Evolutionary conservation across 2,797 vertebrate genomes (phyloP), one percentile per base, ranked within the genome.

Genomic region (Cynopterus sphinx): DNA sequence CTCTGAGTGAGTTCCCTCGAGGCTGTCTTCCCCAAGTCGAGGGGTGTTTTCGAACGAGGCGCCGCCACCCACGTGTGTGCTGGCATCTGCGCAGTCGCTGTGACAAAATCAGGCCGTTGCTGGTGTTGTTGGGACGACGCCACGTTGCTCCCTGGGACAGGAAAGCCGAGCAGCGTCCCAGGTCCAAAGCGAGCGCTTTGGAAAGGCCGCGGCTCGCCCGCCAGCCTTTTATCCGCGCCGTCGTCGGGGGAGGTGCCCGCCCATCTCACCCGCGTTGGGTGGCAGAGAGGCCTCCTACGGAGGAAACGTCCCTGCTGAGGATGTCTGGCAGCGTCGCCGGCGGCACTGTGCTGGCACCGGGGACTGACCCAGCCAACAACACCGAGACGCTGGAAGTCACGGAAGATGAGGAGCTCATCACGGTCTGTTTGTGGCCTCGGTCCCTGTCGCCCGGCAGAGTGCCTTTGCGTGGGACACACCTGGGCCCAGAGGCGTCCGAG

Each of bases 51-150:
- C 8, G 13, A 24, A 46, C 36, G 15, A 43, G 16, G 9, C 65
- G 1, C 24, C 21, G 12, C 22, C 2, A 4, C n/a, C 24, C 55
- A 3, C 9, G 53, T 41, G 24, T 4, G 71, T 3, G 22, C 19
- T 9, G 39, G 41, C 26, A n/a, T 24, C 5, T 21, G 0, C 57
- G 0, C 1, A 15, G 4, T 12, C 26, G 22, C 8, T 16, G 59
- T 7, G 39, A 26, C 16, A 28, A 33, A 31, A 57, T 19, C 0
- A 0, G 6, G 7, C 46, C 21, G 41, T 51, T 5, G 43, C 13
- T 5, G 4, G n/a, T 4, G 1, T 43, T 6, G 22, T 26, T 49
- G 9, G 0, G 22, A 1, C n/a, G 22, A 46, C 1, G 5, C 4
- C 3, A 2, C 4, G 11, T n/a, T 33, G 31, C n/a, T 8, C 15